These are phyloP conservation scores for Campylorhamphus procurvoides DNA, from an alignment of 2,113 vertebrate species.

Conservation along the genomic window DNA sequence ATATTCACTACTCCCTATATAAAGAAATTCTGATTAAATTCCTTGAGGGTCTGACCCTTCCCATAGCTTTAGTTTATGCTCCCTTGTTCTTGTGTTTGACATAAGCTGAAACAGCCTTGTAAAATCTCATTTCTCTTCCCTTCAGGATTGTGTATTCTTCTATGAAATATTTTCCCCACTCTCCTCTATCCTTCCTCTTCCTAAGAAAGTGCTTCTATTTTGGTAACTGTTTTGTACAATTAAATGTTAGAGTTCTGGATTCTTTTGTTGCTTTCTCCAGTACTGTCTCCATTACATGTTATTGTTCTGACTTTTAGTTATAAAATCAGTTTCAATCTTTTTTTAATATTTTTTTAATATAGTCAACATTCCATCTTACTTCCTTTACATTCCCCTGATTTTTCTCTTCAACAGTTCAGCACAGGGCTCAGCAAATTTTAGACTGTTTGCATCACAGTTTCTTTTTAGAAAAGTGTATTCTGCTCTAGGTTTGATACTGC, in stretches of 20 bases:
- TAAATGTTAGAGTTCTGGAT: constrained; percentile 23
- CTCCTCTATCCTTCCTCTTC: neutral
- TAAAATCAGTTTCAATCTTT: neutral
- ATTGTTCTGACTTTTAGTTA: neutral
- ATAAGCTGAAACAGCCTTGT: constrained; percentile 77
- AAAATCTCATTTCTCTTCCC: constrained; percentile 78
- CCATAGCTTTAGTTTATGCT: constrained; percentile 76
- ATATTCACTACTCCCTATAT: constrained; percentile 68
- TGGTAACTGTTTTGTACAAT: neutral
- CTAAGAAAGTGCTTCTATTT: constrained; percentile 47
- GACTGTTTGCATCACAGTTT: neutral
- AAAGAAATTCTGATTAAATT: constrained; percentile 77
- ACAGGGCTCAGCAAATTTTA: neutral
- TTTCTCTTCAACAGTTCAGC: neutral
- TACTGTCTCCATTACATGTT: neutral
- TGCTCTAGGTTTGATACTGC: neutral
- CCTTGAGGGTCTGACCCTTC: constrained; percentile 81
- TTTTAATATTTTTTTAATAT: neutral
- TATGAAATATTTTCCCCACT: constrained; percentile 49
- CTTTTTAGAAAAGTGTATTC: neutral
- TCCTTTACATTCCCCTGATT: neutral
- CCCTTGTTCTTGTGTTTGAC: constrained; percentile 80
- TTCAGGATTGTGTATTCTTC: constrained; percentile 76
- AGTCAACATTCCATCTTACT: neutral
- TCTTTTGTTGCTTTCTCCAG: neutral